Conservation (phyloP, 2,888 invertebrate genomes). For the Anoplius nigerrimus region DNA sequence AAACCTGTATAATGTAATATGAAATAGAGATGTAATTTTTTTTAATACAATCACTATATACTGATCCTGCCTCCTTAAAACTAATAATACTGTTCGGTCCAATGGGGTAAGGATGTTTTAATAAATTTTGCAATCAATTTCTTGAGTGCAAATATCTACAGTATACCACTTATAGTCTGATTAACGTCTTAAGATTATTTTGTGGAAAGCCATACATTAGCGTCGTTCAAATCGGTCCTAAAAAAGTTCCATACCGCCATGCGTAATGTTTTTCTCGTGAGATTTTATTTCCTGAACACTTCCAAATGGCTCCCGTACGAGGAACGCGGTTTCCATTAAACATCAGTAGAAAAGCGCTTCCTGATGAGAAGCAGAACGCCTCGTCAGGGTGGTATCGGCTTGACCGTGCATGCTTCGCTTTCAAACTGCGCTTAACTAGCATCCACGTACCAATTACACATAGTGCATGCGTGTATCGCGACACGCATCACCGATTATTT, state of each 20-base stretch:
- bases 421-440: constrained; percentile 55
- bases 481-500: constrained; percentile 6
- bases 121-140: too few species aligned
- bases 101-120: too few species aligned
- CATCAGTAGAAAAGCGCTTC: constrained; percentile 60
- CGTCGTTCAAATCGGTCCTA: too few species aligned
- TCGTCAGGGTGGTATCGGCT: constrained; percentile 27
- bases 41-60: constrained; percentile 13
- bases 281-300: constrained; percentile 12
- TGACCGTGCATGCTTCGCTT: constrained; percentile 57
- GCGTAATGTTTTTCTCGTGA: background rate
- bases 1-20: background rate
- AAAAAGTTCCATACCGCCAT: too few species aligned
- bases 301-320: constrained; percentile 30
- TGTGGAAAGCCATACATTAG: too few species aligned
- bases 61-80: too few species aligned
- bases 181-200: too few species aligned
- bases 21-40: constrained; percentile 15
- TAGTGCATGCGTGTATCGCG: constrained; percentile 19
- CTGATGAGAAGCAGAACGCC: constrained; percentile 38
- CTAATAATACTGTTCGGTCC: too few species aligned
- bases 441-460: constrained; percentile 39
- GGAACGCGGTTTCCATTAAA: constrained; percentile 60
- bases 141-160: too few species aligned
- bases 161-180: too few species aligned